A percentile compares a stretch with the other conserved stretches of the same genome.
Conservation (phyloP, 1,140 invertebrate species). For the Colletes latitarsis region DNA sequence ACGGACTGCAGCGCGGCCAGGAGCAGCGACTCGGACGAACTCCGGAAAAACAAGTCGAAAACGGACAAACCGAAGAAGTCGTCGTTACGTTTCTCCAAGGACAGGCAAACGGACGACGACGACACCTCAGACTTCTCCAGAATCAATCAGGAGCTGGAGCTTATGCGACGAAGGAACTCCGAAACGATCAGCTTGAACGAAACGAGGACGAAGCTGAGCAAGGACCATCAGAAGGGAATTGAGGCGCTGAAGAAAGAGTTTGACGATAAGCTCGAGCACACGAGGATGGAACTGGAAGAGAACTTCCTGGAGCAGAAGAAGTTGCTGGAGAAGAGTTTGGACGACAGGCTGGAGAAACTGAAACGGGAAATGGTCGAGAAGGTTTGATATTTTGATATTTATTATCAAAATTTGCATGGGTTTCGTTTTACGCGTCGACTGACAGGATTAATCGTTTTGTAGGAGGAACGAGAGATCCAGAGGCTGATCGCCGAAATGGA, state of each 20-base stretch:
- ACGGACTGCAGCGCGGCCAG: constrained; percentile 65
- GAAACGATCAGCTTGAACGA: constrained; percentile 51
- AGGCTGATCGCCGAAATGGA: constrained; percentile 78
- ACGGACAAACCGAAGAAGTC: constrained; percentile 69
- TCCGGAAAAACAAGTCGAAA: constrained; percentile 69
- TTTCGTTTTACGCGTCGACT: too few relatives aligned
- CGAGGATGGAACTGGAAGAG: constrained; percentile 77
- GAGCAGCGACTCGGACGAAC: constrained; percentile 64
- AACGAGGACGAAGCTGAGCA: constrained; percentile 51
- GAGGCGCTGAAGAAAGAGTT: constrained; percentile 66
- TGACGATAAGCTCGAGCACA: constrained; percentile 72
- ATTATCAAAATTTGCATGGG: too few relatives aligned
- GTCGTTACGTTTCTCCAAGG: constrained; percentile 58
- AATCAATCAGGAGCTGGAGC: constrained; percentile 48
- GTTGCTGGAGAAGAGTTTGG: constrained; percentile 78
- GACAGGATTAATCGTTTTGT: not conserved
- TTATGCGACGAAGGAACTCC: constrained; percentile 22
- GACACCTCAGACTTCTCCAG: constrained; percentile 62
- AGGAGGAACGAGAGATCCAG: constrained; percentile 76
- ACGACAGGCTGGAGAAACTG: constrained; percentile 76
- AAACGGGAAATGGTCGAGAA: constrained; percentile 75
- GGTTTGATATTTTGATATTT: constrained; percentile 4
- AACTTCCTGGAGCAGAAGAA: constrained; percentile 80
- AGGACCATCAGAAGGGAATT: constrained; percentile 66
- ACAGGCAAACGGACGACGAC: constrained; percentile 72